Conservation (phyloP, 2,797 vertebrate genomes). For the Rhinogobio ventralis region DNA sequence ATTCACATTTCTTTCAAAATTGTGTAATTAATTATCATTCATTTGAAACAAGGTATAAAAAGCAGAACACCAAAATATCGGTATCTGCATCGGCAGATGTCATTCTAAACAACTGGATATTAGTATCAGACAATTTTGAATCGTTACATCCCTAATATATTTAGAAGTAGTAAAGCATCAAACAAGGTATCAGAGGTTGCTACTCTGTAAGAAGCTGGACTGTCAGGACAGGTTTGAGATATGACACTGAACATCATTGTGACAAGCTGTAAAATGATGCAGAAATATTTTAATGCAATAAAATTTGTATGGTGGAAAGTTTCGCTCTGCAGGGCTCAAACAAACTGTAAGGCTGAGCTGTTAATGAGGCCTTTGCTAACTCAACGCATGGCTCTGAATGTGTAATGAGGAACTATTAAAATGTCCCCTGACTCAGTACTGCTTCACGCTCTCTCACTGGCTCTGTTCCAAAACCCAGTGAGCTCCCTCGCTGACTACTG, state of each 20-base stretch:
- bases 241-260: conserved; percentile 1
- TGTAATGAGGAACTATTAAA: conserved; percentile 35
- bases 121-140: neutral
- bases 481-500: neutral
- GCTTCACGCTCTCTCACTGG: neutral
- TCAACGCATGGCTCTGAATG: conserved; percentile 37
- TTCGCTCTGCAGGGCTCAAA: conserved; percentile 33
- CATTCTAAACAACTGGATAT: neutral
- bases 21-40: neutral
- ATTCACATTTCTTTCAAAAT: no score
- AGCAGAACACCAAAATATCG: neutral
- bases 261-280: conserved; percentile 9
- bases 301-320: conserved; percentile 2
- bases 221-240: neutral
- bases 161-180: neutral
- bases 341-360: conserved; percentile 29
- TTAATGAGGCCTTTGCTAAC: conserved; percentile 36
- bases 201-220: neutral
- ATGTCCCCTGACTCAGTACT: conserved; percentile 25
- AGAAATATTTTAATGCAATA: conserved; percentile 1
- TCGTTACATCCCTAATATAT: neutral
- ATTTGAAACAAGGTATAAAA: neutral
- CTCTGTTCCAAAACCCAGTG: neutral
- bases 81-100: no score
- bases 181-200: neutral